Evolutionary conservation across 2,888 invertebrate genomes (phyloP), one percentile per base, ranked within the genome.

Genomic region (Nomada ruficornis): DNA sequence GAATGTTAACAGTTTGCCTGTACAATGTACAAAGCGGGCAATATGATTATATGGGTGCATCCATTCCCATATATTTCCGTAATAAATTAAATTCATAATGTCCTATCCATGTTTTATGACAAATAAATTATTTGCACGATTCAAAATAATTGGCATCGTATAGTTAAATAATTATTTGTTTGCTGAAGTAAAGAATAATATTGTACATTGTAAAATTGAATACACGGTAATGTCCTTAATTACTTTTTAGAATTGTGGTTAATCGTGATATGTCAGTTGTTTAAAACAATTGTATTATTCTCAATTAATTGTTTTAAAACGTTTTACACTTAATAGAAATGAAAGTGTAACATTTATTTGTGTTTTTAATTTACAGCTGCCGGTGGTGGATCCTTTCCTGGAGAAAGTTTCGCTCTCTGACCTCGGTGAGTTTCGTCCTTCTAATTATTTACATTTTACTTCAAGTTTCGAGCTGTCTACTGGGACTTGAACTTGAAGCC

Each of bases 331-430:
- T 11, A 13, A 50, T 3, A 52, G 29, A 20, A 50, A 57, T 18
- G 52, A 54, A 42, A 13, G 11, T 18, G 62, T 15, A 26, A 47
- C 13, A 47, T 47, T 15, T 47, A 47, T 47, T 13, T 47, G 47
- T 62, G 15, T 54, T 55, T 71, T 62, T 76, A n/a, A 77, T 65
- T 96, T 96, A 75, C 96, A 98, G 98, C 95, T 98, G 91, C 98
- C 98, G 80, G 97, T 97, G 71, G 98, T 97, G 69, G 98, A 98
- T 94, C 98, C 98, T 64, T 98, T 98, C 94, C 94, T 98, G 95
- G 98, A 98, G 94, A 98, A 98, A 95, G 96, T 97, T 90, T 96
- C 96, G 93, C 94, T 96, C 88, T 96, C 96, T 68, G 97, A 97
- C 95, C 95, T 97, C 90, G 96, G 96, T 97, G 94, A 96, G 96